phyloP scores from a whole-genome alignment of 2,888 invertebrate genomes.

The Calameuta idolon region DNA sequence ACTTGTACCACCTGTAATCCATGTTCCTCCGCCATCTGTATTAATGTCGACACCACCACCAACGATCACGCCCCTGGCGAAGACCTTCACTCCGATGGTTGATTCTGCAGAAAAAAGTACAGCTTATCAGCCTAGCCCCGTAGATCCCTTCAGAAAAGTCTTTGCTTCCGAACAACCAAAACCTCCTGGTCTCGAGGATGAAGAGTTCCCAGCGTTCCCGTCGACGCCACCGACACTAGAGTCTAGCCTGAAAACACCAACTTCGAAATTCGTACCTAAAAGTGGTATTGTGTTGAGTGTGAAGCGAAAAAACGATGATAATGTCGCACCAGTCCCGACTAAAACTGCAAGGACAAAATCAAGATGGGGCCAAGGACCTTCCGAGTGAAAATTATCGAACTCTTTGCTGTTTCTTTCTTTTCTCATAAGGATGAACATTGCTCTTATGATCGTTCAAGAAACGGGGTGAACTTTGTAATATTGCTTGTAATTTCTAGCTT shows the following conservation, averaged over 20 bases:
- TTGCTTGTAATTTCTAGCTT: neutral
- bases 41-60: conserved; percentile 9
- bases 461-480: conserved; percentile 3
- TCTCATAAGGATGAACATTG: conserved; percentile 1
- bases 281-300: conserved; percentile 56
- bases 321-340: conserved; percentile 27
- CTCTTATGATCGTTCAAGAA: neutral
- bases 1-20: conserved; percentile 14
- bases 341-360: conserved; percentile 56
- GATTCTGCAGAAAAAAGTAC: conserved; percentile 30
- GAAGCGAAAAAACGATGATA: conserved; percentile 52
- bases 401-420: neutral
- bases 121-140: neutral
- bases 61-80: conserved; percentile 15
- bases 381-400: conserved; percentile 37
- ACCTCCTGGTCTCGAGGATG: conserved; percentile 60
- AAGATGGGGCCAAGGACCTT: conserved; percentile 60
- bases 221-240: conserved; percentile 34
- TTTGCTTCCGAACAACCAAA: conserved; percentile 53
- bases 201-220: conserved; percentile 53
- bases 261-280: conserved; percentile 47
- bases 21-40: conserved; percentile 30
- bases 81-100: conserved; percentile 5
- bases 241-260: conserved; percentile 19
- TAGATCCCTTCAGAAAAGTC: conserved; percentile 35